Conservation (phyloP, 2,113 vertebrate genomes). For the Emydura subglobosa region DNA sequence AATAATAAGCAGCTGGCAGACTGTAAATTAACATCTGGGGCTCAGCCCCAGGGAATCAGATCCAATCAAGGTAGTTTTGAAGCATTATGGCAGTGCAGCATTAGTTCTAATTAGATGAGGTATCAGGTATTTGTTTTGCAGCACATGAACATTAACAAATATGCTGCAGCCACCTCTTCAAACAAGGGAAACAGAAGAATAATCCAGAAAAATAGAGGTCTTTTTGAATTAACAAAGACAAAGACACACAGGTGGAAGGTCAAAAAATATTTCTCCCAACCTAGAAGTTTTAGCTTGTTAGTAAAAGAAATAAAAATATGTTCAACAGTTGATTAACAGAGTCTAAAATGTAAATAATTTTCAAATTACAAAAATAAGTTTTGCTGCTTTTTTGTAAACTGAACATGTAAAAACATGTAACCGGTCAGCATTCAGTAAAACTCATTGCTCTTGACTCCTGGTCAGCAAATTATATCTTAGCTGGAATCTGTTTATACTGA, state of each 20-base stretch:
- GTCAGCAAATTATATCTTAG: not conserved
- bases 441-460: not conserved
- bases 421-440: not conserved
- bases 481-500: not conserved
- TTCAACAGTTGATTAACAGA: not conserved
- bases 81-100: not conserved
- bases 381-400: not conserved
- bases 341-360: not conserved
- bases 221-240: slow-evolving; percentile 32
- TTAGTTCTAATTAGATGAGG: slow-evolving; percentile 5
- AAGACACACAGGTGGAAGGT: not conserved
- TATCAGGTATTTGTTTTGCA: slow-evolving; percentile 26
- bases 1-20: slow-evolving; percentile 53
- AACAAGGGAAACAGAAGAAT: not conserved
- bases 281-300: not conserved
- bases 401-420: not conserved
- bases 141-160: not conserved
- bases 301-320: not conserved
- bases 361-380: not conserved
- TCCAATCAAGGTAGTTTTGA: slow-evolving; percentile 12
- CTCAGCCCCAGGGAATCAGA: slow-evolving; percentile 47
- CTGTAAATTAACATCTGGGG: slow-evolving; percentile 68
- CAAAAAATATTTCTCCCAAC: not conserved
- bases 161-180: not conserved
- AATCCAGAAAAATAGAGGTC: slow-evolving; percentile 21